Evolutionary conservation across 2,888 invertebrate genomes (phyloP).

Genomic region (Cryptocephalus primarius): DNA sequence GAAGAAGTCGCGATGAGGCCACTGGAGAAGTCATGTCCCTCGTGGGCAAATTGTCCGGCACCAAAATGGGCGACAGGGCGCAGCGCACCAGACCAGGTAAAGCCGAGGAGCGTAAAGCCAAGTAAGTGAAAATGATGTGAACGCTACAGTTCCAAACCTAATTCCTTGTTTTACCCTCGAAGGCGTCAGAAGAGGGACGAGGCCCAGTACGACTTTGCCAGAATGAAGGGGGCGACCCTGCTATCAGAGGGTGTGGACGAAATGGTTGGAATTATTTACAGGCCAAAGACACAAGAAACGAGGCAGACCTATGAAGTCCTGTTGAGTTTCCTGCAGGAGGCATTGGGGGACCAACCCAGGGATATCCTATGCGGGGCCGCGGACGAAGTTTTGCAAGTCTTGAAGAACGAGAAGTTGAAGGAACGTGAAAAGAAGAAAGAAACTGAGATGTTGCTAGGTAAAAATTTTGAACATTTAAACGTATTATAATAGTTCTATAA

Average conservation of each 20-base stretch:
- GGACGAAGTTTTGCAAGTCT: constrained; percentile 91
- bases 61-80: constrained; percentile 94
- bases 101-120: constrained; percentile 86
- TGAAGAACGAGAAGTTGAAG: constrained; percentile 91
- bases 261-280: constrained; percentile 87
- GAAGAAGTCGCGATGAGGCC: constrained; percentile 95
- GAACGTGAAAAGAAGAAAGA: constrained; percentile 90
- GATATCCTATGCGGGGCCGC: constrained; percentile 97
- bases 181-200: constrained; percentile 85
- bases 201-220: constrained; percentile 81
- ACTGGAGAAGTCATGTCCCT: constrained; percentile 97
- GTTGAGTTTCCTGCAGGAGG: constrained; percentile 92
- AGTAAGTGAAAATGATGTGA: constrained; percentile 43
- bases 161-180: constrained; percentile 6
- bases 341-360: constrained; percentile 91
- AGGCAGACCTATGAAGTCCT: constrained; percentile 94
- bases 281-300: constrained; percentile 96
- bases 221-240: constrained; percentile 78
- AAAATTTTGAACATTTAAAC: neutral
- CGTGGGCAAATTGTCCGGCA: constrained; percentile 78
- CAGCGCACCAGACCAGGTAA: constrained; percentile 87
- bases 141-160: neutral
- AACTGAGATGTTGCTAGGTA: constrained; percentile 67
- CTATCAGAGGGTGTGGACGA: constrained; percentile 85
- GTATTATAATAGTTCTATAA: neutral